Base-by-base conservation (phyloP, 1,140 invertebrate genomes). In the Antheraea pernyi region DNA sequence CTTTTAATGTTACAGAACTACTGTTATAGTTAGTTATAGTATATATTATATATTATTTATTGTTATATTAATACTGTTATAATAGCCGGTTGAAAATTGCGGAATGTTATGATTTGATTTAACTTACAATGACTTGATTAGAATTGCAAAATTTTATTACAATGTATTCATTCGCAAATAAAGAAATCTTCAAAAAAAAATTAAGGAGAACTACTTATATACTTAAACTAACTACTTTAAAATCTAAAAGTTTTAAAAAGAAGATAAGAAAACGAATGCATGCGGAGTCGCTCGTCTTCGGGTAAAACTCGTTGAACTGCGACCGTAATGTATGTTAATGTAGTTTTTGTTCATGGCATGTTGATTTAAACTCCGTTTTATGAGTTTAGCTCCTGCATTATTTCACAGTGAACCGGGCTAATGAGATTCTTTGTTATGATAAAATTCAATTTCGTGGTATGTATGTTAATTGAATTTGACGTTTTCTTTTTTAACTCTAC, bases 351-450 rank as follows among this genome's bases (percentile, higher is more conserved):
- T 70, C 63, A 65, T 72, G 67, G 59, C 62, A 63, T 64, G 73
- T 73, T 78, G 72, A 76, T 78, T 73, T 74, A 73, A 74, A 53
- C 71, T 65, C n/a, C 59, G 72, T 71, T 79, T 77, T 76, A 77
- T 77, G 71, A 73, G 71, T 71, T 73, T 64, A 65, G 66, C 71
- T 70, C 48, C 67, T 78, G 74, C 69, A 75, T 77, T 78, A 73
- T 78, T 76, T 74, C 67, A 70, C 72, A 65, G 46, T 76, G 66
- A 69, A 71, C 46, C 70, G 68, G 67, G 67, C 71, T 77, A 77
- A 79, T 70, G 77, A 79, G 78, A 75, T 77, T 72, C 73, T 72
- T 75, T 37, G 69, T 67, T 46, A 67, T 39, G 64, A 59, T 67
- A 60, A 59, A 59, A 68, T 61, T 64, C 37, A 67, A 60, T 67